Evolutionary conservation across 2,888 invertebrate species (phyloP).

Genomic region (Xanthostigma xanthostigma): DNA sequence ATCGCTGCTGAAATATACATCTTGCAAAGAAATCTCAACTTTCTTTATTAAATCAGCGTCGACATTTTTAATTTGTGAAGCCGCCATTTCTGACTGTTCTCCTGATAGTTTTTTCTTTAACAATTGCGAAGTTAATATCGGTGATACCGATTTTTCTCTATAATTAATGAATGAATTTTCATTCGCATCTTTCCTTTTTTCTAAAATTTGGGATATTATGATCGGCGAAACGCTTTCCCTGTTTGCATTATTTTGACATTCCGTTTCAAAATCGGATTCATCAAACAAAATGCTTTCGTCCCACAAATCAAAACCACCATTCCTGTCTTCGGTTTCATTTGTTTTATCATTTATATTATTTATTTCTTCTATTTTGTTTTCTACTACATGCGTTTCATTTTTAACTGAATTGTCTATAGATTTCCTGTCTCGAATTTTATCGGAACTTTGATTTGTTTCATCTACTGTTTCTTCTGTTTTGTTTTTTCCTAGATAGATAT

Average conservation of each 20-base stretch:
- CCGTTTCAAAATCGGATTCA: slow-evolving; percentile 24
- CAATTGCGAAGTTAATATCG: slow-evolving; percentile 29
- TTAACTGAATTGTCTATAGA: no score
- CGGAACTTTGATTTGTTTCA: background rate
- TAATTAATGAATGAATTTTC: background rate
- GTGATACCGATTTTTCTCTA: slow-evolving; percentile 25
- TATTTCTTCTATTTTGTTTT: background rate
- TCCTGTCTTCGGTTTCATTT: slow-evolving; percentile 24
- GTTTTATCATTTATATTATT: background rate
- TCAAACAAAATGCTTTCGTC: slow-evolving; percentile 33
- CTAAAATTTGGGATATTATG: background rate
- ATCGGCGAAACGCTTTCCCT: background rate
- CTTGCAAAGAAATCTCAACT: no score
- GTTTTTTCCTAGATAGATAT: no score
- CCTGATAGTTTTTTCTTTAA: slow-evolving; percentile 23
- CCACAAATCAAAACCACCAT: slow-evolving; percentile 26
- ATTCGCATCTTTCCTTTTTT: background rate
- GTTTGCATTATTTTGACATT: background rate
- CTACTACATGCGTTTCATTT: no score
- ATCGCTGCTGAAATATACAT: no score
- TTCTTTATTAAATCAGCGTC: no score
- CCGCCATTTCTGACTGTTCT: slow-evolving; percentile 10
- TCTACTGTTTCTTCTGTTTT: background rate
- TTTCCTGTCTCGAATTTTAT: no score
- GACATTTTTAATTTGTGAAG: no score